Base-by-base conservation (phyloP, 2,888 invertebrate genomes). In the Apodemia mormo region DNA sequence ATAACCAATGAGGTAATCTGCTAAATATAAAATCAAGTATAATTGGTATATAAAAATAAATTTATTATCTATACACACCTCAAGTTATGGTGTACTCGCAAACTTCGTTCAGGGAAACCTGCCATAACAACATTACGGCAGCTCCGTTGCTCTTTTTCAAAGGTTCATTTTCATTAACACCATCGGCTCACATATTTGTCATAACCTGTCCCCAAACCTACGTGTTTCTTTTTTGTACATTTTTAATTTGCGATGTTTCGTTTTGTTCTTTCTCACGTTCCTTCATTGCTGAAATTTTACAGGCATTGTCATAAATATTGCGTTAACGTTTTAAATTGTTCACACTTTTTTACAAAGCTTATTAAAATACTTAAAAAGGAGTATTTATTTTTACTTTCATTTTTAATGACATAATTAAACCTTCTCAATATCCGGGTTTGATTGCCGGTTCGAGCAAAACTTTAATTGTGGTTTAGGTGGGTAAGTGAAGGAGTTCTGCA, bases 161-260 rank as follows among this genome's bases (percentile, higher is more conserved):
- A 87, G 85, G 87, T 88, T 86, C 89, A 86, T 90, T 92, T 93
- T 93, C 91, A 93, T 93, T 92, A 92, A 85, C 91, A 83, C 85
- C 89, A 88, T 89, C 87, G 86, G 87, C 88, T 92, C 90, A 92
- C 93, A 92, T 93, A 92, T 92, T 92, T 93, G 93, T 93, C 93
- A 93, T 92, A 92, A 91, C 93, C 85, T 83, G 85, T 84, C 85
- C 84, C 83, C 82, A 80, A 81, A 78, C 78, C 80, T 73, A 78
- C 82, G 78, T 86, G 83, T 79, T 90, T 85, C 84, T 89, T 92
- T 92, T 92, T 89, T 82, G 81, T 81, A 82, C 86, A 86, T 92
- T 92, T 92, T 92, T 91, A 91, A 92, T 92, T 90, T 89, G 80
- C 82, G 82, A 85, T 84, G 89, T 87, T 87, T 85, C 81, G 80